Base-by-base conservation (phyloP, 2,888 invertebrate species). In the Synergus umbraculus region DNA sequence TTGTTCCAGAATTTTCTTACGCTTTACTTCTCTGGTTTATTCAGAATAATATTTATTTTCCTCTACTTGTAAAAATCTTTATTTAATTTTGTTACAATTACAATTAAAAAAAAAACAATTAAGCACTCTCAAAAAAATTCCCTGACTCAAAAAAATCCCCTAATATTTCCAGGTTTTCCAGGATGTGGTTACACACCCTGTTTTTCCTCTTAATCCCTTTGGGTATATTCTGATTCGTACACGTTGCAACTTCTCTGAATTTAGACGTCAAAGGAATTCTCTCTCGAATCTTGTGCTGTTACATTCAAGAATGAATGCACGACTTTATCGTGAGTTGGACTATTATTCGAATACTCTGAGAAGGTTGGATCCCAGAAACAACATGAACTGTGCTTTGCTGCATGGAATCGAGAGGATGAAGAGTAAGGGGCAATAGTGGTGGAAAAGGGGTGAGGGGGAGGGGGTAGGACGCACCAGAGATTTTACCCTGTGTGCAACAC, bases 361-460 rank as follows among this genome's bases (percentile, higher is more conserved):
- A 67, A 67, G 44, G 43, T 67, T 67, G 22, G 67, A 67, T 67
- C 22, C 44, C 80, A 81, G 84, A 79, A 85, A 82, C 79, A 78
- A 83, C 82, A 83, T 81, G 81, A 83, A 87, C 83, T 82, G 87
- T 79, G 83, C 86, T 86, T 85, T 86, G 86, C 87, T 87, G 85
- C 84, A 86, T 82, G 84, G 41, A 87, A 83, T 86, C 84, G 83
- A 77, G 87, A 80, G 79, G 81, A 67, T 77, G 73, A 79, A 80
- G 81, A 81, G 80, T 78, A 81, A 81, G 86, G 82, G 84, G 85
- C 22, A 22, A 22, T 22, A 22, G 22, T 22, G 22, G 22, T 0
- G 22, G 22, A 22, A 22, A 22, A 22, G 82, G 82, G 82, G 22
- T n/a, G 1, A 29, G 29, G 29, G 29, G 29, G 0, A 29, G 29